Evolutionary conservation across 1,140 invertebrate species (phyloP).

Genomic region (Arctopsyche grandis): DNA sequence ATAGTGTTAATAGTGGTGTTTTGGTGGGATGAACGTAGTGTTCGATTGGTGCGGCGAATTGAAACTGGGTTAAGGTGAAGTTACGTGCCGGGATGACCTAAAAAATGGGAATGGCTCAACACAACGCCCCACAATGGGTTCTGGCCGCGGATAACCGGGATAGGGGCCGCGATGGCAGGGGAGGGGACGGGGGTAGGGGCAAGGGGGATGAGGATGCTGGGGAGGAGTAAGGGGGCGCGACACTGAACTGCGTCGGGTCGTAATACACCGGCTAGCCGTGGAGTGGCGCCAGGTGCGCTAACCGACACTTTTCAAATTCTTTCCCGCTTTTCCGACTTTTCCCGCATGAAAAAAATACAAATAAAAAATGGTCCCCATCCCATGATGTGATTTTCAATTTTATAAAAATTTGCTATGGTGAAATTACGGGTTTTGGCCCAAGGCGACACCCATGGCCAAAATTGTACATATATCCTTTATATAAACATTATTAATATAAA

Average conservation of each 20-base stretch:
- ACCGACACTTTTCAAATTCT: not conserved
- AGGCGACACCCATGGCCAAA: too few relatives aligned
- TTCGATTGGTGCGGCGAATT: conserved; percentile 17
- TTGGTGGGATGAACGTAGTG: not conserved
- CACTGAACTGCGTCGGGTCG: not conserved
- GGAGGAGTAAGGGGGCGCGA: not conserved
- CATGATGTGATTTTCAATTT: too few relatives aligned
- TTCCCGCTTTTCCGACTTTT: not conserved
- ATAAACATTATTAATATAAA: too few relatives aligned
- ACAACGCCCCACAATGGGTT: conserved; percentile 33
- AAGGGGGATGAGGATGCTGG: not conserved
- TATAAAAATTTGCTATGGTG: too few relatives aligned
- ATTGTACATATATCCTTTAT: too few relatives aligned
- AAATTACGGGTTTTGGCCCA: too few relatives aligned
- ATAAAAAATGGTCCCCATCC: not conserved
- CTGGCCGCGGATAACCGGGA: conserved; percentile 28
- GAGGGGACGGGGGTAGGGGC: not conserved
- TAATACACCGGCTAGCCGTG: not conserved
- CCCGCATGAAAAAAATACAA: not conserved
- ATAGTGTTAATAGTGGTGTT: not conserved
- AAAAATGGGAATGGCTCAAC: conserved; percentile 44
- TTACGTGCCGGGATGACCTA: conserved; percentile 35
- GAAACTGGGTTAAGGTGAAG: conserved; percentile 46
- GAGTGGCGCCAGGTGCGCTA: not conserved
- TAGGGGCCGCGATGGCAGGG: conserved; percentile 1